A percentile compares a stretch with the other conserved stretches of the same genome.
These are phyloP conservation scores for Pomatostomus ruficeps DNA, from an alignment of 2,113 vertebrate species.

Conservation along the genomic window DNA sequence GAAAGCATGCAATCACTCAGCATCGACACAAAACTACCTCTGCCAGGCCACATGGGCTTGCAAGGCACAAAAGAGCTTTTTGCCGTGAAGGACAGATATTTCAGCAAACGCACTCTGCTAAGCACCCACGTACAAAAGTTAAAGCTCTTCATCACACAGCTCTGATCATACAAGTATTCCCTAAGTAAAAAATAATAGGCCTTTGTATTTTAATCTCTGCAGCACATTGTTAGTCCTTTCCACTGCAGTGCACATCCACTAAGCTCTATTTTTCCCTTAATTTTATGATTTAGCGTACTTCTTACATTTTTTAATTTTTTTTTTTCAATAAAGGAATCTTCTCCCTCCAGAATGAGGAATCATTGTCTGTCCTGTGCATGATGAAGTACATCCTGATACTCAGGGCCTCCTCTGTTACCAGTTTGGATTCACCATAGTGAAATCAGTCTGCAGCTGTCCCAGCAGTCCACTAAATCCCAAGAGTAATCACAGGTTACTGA, in stretches of 20 bases:
- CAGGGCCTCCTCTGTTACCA: neutral
- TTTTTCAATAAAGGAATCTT: neutral
- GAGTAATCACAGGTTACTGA: neutral
- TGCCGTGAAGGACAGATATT: constrained; percentile 17
- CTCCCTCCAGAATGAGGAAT: neutral
- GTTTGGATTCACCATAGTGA: neutral
- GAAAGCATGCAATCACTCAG: constrained; percentile 38
- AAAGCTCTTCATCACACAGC: neutral
- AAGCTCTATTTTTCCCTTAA: neutral
- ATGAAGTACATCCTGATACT: no score
- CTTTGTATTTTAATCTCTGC: neutral
- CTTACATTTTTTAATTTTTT: neutral
- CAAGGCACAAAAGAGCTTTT: constrained; percentile 24
- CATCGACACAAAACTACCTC: constrained; percentile 28
- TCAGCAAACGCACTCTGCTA: neutral
- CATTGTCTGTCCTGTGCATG: neutral
- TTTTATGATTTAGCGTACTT: neutral
- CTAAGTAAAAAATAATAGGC: neutral
- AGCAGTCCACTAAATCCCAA: neutral
- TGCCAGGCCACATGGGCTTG: constrained; percentile 21
- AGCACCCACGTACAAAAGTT: neutral
- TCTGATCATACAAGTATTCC: neutral
- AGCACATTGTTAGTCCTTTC: neutral
- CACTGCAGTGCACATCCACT: neutral
- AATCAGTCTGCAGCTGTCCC: neutral